These are phyloP conservation scores for Hydrolagus affinis DNA, from an alignment of 2,113 vertebrate genomes.

Conservation along the genomic window DNA sequence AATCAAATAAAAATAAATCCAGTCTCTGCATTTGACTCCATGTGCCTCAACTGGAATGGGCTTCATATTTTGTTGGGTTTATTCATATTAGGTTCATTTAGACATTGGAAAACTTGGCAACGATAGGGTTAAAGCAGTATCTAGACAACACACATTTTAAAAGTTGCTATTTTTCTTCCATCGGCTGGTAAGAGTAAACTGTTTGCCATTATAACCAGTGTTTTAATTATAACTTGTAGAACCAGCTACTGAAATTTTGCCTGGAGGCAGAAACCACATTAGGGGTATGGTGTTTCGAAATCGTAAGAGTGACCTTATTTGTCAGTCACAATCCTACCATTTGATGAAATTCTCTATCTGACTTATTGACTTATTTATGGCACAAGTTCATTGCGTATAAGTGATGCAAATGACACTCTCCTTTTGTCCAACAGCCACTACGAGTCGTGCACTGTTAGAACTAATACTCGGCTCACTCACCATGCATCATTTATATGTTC, in stretches of 20 bases:
- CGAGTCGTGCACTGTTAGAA: conserved; percentile 13
- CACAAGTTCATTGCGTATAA: background rate
- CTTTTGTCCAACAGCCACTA: background rate
- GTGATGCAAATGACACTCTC: conserved; percentile 14
- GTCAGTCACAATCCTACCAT: conserved; percentile 13
- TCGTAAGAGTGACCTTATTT: background rate
- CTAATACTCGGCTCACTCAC: background rate
- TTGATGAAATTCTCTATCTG: background rate
- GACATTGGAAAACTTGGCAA: background rate
- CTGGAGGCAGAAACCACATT: background rate
- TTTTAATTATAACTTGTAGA: background rate
- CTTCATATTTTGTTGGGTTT: background rate
- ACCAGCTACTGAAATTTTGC: conserved; percentile 1
- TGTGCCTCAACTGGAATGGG: background rate
- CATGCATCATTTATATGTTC: conserved; percentile 19
- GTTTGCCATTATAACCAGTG: background rate
- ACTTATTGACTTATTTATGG: conserved; percentile 14
- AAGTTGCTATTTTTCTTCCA: background rate
- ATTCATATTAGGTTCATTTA: background rate
- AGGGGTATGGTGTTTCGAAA: background rate
- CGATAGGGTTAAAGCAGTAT: background rate
- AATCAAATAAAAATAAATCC: background rate
- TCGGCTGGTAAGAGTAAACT: background rate
- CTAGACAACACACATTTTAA: background rate
- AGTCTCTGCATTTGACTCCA: background rate